These are phyloP conservation scores for Diadema setosum DNA, from an alignment of 35 echinoderm and acorn worm genomes.

Conservation along the genomic window DNA sequence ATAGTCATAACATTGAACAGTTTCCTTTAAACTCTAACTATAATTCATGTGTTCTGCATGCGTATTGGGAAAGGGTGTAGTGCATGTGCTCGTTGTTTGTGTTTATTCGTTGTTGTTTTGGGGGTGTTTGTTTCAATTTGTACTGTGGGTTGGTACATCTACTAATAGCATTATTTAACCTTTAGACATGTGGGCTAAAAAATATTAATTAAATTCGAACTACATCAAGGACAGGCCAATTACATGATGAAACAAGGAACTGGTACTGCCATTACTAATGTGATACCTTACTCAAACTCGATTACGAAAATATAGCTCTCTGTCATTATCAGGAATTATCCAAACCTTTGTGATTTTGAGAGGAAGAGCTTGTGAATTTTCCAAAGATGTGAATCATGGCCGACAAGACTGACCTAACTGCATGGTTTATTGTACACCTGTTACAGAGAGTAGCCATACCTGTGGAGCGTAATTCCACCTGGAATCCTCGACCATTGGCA, in stretches of 20 bases:
- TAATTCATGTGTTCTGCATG: background rate
- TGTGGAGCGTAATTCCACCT: background rate
- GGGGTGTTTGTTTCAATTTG: too few relatives aligned
- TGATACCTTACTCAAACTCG: background rate
- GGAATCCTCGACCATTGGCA: background rate
- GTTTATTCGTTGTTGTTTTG: too few relatives aligned
- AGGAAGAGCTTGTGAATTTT: background rate
- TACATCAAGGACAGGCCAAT: too few relatives aligned
- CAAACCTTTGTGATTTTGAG: background rate
- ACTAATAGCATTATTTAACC: too few relatives aligned
- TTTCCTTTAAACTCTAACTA: background rate
- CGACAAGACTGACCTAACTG: background rate
- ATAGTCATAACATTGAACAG: background rate
- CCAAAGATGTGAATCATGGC: background rate
- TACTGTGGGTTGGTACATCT: too few relatives aligned
- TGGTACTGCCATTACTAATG: too few relatives aligned
- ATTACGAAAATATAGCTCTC: background rate
- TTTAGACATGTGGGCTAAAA: too few relatives aligned
- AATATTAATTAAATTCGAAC: too few relatives aligned
- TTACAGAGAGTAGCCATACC: background rate
- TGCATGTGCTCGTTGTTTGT: too few relatives aligned
- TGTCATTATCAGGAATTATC: background rate
- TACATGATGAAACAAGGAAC: too few relatives aligned
- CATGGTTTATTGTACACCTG: too few relatives aligned
- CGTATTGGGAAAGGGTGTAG: background rate